phyloP scores from a whole-genome alignment of 2,888 invertebrate species.

The Oegoconia quadripuncta region DNA sequence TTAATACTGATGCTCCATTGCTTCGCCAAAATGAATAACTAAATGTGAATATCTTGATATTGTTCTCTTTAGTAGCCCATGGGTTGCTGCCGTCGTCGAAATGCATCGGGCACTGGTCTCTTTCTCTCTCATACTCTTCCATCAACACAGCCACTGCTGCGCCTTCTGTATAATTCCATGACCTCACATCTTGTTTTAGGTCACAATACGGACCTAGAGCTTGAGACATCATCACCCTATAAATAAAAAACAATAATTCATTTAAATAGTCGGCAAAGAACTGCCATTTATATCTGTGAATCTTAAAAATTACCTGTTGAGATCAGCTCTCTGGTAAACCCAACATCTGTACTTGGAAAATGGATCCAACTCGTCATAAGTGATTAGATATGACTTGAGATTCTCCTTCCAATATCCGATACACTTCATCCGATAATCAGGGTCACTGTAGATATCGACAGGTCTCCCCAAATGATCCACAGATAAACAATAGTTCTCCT shows the following conservation, averaged over 20 bases:
- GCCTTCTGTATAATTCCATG: slow-evolving; percentile 93
- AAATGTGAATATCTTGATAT: slow-evolving; percentile 82
- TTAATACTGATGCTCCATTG: slow-evolving; percentile 34
- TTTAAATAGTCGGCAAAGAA: no score
- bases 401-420: slow-evolving; percentile 99
- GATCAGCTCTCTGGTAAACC: slow-evolving; percentile 97
- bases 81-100: slow-evolving; percentile 97
- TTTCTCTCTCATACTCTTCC: slow-evolving; percentile 94
- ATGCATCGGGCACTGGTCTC: slow-evolving; percentile 98
- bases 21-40: slow-evolving; percentile 59
- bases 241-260: slow-evolving; percentile 20
- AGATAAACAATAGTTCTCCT: slow-evolving; percentile 97
- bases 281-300: no score
- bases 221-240: slow-evolving; percentile 82
- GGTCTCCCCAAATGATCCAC: slow-evolving; percentile 97
- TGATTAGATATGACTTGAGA: slow-evolving; percentile 96
- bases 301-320: slow-evolving; percentile 88
- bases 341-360: slow-evolving; percentile 97
- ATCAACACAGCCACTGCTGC: slow-evolving; percentile 95
- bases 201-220: slow-evolving; percentile 96
- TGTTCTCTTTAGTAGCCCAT: slow-evolving; percentile 86
- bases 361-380: slow-evolving; percentile 97
- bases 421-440: slow-evolving; percentile 97
- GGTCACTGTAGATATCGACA: slow-evolving; percentile 96
- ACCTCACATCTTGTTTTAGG: slow-evolving; percentile 92